Conservation (phyloP, 53 echinoderm and acorn worm genomes). For the Crossaster papposus region DNA sequence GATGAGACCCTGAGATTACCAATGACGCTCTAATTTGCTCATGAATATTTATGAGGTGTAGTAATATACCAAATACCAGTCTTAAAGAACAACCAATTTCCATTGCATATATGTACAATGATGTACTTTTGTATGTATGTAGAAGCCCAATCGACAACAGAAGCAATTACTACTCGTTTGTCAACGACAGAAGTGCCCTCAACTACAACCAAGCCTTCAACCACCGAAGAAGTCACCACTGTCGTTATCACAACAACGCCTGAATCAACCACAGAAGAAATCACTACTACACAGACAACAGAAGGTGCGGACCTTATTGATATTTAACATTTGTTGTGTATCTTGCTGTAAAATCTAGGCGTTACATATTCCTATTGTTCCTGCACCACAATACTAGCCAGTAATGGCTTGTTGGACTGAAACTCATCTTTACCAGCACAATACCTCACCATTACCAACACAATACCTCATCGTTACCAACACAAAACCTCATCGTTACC, state of each 20-base stretch:
- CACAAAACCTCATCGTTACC: no score
- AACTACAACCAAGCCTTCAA: background rate
- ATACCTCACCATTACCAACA: no score
- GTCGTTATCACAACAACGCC: background rate
- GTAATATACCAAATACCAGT: background rate
- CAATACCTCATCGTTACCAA: no score
- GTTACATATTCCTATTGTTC: no score
- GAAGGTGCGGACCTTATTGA: background rate
- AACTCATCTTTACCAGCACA: no score
- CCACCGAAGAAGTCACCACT: conserved; percentile 18
- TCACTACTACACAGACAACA: background rate
- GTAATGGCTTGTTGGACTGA: no score
- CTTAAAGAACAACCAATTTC: background rate
- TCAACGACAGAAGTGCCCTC: conserved; percentile 29
- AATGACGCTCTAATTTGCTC: no score
- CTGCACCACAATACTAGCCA: no score
- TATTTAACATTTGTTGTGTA: background rate
- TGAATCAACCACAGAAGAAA: conserved; percentile 25
- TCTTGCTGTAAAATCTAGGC: background rate
- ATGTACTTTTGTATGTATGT: background rate
- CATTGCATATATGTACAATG: no score
- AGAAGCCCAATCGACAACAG: conserved; percentile 22
- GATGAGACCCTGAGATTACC: no score
- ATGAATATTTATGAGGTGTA: no score
- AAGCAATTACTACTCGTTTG: conserved; percentile 14